Evolutionary conservation across 2,797 vertebrate species (phyloP), one percentile per base, ranked within the genome.

Genomic region (Myoxocephalus aenaeus): DNA sequence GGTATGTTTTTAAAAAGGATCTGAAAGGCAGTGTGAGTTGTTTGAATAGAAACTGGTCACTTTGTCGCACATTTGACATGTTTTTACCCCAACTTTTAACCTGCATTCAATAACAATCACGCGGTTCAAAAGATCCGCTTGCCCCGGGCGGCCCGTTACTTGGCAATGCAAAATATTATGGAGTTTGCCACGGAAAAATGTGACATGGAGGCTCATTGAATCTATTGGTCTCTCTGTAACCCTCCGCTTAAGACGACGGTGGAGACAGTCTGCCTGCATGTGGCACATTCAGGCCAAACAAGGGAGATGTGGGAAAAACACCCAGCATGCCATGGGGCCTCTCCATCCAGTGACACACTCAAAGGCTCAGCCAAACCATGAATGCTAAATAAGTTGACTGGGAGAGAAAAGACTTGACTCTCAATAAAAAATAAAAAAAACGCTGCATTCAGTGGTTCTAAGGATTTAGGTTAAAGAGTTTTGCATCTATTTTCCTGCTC

Each of bases 231-330:
- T 57, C 81, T 82, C 85, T 75, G 58, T 29, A 32, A 36, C 61
- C 34, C 57, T 65, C 53, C n/a, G 65, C 70, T 75, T 61, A 20
- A 75, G 75, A 75, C 81, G 70, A 56, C 54, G 29, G 70, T 44
- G 48, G 80, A 84, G 88, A 91, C 85, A 78, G 75, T 74, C 79
- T 61, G 88, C 85, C 90, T 79, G 90, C 87, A 86, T 92, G 90
- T 90, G 91, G 90, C 82, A 65, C 59, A 91, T 92, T 93, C 88
- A 92, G 80, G 81, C 27, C 75, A 59, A 85, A 89, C 76, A 78
- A 88, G 87, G 77, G 79, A 86, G 83, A 85, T 82, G 90, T 86
- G 90, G 85, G 89, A 54, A 84, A 85, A 87, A 73, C 86, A 74
- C 54, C 79, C 86, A 77, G 75, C 67, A 53, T 80, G 67, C 90